These are phyloP conservation scores for Hemithea aestivaria DNA, from an alignment of 2,888 invertebrate species.

Conservation along the genomic window DNA sequence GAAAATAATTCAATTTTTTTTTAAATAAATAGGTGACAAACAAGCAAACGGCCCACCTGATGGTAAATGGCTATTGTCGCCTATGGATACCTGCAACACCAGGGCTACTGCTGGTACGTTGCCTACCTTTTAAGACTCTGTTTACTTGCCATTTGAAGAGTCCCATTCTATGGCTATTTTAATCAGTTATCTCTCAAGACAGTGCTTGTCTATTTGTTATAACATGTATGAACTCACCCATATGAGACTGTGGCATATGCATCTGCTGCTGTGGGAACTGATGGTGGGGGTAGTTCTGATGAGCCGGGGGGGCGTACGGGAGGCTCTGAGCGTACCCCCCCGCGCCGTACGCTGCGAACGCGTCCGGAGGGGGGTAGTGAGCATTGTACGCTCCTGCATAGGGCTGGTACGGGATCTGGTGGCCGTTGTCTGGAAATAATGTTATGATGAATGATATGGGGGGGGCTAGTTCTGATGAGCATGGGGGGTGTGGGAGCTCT, in stretches of 20 bases:
- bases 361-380: constrained; percentile 74
- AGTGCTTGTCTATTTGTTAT: too few relatives aligned
- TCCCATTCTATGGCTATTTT: too few relatives aligned
- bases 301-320: constrained; percentile 73
- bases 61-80: too few relatives aligned
- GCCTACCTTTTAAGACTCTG: too few relatives aligned
- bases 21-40: too few relatives aligned
- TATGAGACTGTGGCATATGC: constrained; percentile 71
- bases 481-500: constrained; percentile 71
- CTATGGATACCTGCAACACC: too few relatives aligned
- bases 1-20: too few relatives aligned
- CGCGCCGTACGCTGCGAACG: constrained; percentile 71
- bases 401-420: constrained; percentile 74
- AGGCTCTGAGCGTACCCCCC: constrained; percentile 72
- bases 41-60: too few relatives aligned
- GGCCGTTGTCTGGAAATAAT: constrained; percentile 67
- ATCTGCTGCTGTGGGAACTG: constrained; percentile 73
- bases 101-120: too few relatives aligned
- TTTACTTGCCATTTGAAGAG: too few relatives aligned
- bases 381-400: constrained; percentile 74
- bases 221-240: constrained; percentile 44
- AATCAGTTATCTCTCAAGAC: too few relatives aligned
- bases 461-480: constrained; percentile 75
- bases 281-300: constrained; percentile 73
- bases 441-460: too few relatives aligned